A percentile compares a stretch with the other conserved stretches of the same genome.
Conservation (phyloP, 92 coral and sea anemone genomes). For the Palythoa grandiflora region DNA sequence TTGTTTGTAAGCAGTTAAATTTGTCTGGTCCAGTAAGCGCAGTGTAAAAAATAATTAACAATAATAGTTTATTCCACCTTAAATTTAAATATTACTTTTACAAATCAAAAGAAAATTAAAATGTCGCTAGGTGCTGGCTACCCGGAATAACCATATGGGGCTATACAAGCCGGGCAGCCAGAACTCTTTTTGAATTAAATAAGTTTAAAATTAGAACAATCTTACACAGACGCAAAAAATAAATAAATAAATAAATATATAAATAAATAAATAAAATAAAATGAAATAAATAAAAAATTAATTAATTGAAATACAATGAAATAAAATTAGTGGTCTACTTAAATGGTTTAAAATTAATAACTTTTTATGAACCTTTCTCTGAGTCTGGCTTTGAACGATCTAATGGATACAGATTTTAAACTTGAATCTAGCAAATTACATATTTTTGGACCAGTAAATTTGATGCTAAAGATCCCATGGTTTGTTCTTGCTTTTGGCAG, state of each 20-base stretch:
- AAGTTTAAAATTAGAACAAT: not conserved
- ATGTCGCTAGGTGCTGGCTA: too few species aligned
- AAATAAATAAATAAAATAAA: too few species aligned
- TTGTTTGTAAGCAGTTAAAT: conserved; percentile 4
- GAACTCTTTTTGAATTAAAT: not conserved
- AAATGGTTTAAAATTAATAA: conserved; percentile 14
- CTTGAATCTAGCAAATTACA: not conserved
- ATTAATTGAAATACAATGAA: not conserved
- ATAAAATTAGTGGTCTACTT: conserved; percentile 6
- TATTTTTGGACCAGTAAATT: conserved; percentile 8
- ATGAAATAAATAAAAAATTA: not conserved
- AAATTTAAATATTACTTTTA: too few species aligned
- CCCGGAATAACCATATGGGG: too few species aligned
- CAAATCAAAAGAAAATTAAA: not conserved
- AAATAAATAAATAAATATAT: not conserved
- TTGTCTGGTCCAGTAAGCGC: not conserved
- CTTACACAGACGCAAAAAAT: conserved; percentile 20
- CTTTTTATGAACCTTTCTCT: conserved; percentile 16
- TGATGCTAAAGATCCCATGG: too few species aligned
- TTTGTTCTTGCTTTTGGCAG: too few species aligned
- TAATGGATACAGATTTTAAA: too few species aligned
- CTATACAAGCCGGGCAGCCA: too few species aligned
- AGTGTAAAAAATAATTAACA: not conserved
- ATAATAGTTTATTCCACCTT: not conserved
- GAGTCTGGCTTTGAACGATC: not conserved